A percentile compares a stretch with the other conserved stretches of the same genome.
Conservation (phyloP, 1,140 invertebrate genomes). For the Eurosta solidaginis region DNA sequence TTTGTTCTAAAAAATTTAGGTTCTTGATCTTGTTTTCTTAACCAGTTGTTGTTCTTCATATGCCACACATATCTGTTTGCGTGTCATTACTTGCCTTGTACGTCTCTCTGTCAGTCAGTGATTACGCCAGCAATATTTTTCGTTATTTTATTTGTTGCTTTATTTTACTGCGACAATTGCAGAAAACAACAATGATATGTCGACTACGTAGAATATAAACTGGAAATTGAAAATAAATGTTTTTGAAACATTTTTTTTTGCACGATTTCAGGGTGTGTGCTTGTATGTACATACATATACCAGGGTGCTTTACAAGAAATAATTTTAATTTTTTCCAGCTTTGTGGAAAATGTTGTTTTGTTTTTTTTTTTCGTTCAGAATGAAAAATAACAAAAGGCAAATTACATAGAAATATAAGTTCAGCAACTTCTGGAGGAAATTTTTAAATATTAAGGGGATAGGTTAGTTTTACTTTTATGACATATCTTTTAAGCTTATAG, state of each 20-base stretch:
- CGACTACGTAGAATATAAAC: conserved; percentile 10
- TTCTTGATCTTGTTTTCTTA: conserved; percentile 15
- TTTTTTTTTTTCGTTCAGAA: background rate
- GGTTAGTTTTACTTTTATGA: no score
- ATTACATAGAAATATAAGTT: no score
- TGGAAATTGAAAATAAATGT: background rate
- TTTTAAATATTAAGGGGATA: no score
- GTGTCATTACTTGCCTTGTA: background rate
- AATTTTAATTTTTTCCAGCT: no score
- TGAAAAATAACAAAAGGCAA: no score
- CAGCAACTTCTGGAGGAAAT: no score
- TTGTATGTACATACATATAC: no score
- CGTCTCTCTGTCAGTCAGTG: background rate
- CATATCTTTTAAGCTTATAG: no score
- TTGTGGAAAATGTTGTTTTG: no score
- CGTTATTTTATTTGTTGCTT: background rate
- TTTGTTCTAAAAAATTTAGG: background rate
- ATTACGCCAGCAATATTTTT: conserved; percentile 14
- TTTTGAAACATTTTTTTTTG: background rate
- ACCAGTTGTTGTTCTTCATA: background rate
- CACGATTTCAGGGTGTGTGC: background rate
- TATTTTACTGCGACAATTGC: background rate
- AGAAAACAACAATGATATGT: background rate
- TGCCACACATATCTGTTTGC: background rate
- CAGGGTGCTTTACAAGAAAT: no score